Base-by-base conservation (phyloP, 2,113 vertebrate species). In the Aegypius monachus region DNA sequence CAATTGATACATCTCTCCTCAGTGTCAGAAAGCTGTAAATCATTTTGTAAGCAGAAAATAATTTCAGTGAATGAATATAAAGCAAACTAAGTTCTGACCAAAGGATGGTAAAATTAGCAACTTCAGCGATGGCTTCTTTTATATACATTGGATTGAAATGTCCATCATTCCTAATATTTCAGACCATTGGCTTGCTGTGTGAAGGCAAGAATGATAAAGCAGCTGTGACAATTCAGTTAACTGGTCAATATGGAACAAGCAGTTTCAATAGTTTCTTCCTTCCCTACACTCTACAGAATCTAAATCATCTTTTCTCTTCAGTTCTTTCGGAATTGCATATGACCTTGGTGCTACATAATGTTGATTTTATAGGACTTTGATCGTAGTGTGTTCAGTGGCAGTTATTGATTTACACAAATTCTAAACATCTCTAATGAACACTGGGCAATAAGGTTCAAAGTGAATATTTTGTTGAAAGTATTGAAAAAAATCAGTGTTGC, bases 331-430 rank as follows among this genome's bases (percentile, higher is more conserved):
- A 97, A 97, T 92, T 97, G 95, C 88, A 10, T 92, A 83, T 97
- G 93, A 97, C 97, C 96, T 96, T 97, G 95, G 80, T 96, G 95
- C 97, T 97, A 92, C 94, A 86, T 97, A 95, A 87, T 98, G 93
- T 95, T 97, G 96, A 97, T 97, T 96, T 97, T 94, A 81, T 97
- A 95, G 97, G 94, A 98, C 96, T 97, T 97, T 91, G 97, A 92
- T 96, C 97, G 97, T 85, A 80, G 75, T 81, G 91, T 75, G 88
- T 88, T 97, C 52, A 62, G 59, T 93, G 86, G 81, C 85, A 90
- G 96, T 97, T 98, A 96, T 5, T 95, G 95, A 97, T 96, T 97
- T 94, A 97, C 86, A 96, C 58, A 94, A 95, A 93, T 95, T 96
- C 84, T 95, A 77, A 97, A 92, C 94, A 77, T 97, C 90, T 95